phyloP scores from a whole-genome alignment of 2,797 vertebrate species.

The Diceros bicornis region DNA sequence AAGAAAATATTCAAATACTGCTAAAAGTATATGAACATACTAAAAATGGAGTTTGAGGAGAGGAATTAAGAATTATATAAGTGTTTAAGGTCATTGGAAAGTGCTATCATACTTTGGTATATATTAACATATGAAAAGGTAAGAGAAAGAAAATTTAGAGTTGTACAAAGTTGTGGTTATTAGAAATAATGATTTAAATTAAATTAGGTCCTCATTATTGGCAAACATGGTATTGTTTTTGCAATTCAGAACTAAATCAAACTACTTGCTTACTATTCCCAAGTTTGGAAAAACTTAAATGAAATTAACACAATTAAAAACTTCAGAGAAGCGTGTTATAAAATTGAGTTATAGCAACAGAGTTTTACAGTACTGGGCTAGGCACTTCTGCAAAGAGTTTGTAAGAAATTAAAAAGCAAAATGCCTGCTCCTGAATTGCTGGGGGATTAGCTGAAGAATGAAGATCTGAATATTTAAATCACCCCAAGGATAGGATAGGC shows the following conservation, averaged over 20 bases:
- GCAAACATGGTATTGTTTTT: background rate
- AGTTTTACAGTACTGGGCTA: background rate
- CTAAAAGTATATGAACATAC: background rate
- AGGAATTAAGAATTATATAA: background rate
- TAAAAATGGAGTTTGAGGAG: background rate
- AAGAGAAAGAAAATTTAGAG: background rate
- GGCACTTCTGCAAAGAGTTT: background rate
- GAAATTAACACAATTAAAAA: background rate
- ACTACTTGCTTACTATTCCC: background rate
- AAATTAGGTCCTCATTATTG: background rate
- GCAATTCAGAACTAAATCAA: background rate
- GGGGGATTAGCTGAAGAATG: background rate
- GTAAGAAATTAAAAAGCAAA: background rate
- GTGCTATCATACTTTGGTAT: background rate
- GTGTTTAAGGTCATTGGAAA: background rate
- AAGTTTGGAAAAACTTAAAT: constrained; percentile 34
- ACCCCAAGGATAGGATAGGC: background rate
- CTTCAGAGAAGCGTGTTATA: background rate
- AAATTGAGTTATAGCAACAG: background rate
- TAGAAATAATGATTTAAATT: constrained; percentile 28
- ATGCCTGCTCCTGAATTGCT: background rate
- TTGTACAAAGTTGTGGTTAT: background rate
- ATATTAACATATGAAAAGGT: background rate
- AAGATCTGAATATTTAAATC: background rate
- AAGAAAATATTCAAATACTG: background rate